Conservation (phyloP, 2,888 invertebrate species). For the Cerastis rubricosa region DNA sequence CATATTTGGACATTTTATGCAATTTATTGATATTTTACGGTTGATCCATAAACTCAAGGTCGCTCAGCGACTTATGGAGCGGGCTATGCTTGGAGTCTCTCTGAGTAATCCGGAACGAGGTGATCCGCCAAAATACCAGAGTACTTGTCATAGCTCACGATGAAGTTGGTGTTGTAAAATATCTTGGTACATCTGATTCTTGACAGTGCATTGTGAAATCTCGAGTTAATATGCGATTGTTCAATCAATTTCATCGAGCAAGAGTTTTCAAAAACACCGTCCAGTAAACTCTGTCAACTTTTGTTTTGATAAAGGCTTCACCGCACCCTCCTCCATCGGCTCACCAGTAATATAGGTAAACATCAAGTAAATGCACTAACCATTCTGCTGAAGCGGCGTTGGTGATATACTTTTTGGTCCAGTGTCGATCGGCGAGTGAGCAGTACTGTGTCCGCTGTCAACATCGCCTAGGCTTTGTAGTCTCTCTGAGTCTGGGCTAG, state of each 20-base stretch:
- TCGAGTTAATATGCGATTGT: background rate
- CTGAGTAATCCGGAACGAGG: no score
- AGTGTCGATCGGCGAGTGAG: slow-evolving; percentile 96
- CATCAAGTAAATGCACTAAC: slow-evolving; percentile 68
- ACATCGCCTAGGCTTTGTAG: slow-evolving; percentile 94
- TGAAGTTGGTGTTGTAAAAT: background rate
- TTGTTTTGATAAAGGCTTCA: background rate
- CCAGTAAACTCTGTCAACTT: background rate
- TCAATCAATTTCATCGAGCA: background rate
- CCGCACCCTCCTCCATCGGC: background rate
- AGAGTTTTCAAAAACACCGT: background rate
- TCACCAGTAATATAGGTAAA: background rate
- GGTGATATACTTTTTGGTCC: slow-evolving; percentile 97
- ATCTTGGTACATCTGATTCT: slow-evolving; percentile 4
- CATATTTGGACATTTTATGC: background rate
- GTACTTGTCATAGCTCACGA: background rate
- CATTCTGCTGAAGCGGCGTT: slow-evolving; percentile 91
- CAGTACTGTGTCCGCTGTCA: slow-evolving; percentile 97
- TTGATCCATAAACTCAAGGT: no score
- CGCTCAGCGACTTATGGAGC: no score
- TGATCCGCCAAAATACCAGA: no score
- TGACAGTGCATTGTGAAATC: background rate
- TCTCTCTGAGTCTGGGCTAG: slow-evolving; percentile 96
- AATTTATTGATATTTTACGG: background rate
- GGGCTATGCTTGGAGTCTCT: no score